These are phyloP conservation scores for Sebastolobus altivelis DNA, from an alignment of 2,797 vertebrate species.

Conservation along the genomic window DNA sequence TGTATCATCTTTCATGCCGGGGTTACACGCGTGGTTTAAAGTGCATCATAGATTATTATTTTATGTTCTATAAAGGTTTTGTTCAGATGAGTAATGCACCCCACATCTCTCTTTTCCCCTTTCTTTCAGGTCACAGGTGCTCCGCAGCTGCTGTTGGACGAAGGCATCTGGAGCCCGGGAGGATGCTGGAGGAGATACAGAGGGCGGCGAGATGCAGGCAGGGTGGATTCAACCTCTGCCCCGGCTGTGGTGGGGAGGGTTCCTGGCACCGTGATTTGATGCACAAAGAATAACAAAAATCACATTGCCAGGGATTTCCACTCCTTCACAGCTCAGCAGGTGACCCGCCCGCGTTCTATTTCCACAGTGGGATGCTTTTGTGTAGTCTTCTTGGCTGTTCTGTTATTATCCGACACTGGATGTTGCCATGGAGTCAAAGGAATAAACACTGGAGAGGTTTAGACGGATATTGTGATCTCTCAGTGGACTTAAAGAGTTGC, in stretches of 20 bases:
- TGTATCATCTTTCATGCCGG: constrained; percentile 41
- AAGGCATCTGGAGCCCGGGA: constrained; percentile 59
- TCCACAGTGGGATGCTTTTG: constrained; percentile 36
- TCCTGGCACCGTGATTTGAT: constrained; percentile 92
- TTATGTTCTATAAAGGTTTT: constrained; percentile 27
- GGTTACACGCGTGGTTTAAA: constrained; percentile 18
- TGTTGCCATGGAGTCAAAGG: constrained; percentile 45
- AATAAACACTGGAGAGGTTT: constrained; percentile 35
- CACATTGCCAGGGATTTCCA: constrained; percentile 94
- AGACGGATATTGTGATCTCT: constrained; percentile 22
- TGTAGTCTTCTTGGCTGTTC: constrained; percentile 3
- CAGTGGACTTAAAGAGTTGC: constrained; percentile 24
- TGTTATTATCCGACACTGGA: constrained; percentile 19
- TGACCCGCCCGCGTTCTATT: constrained; percentile 36
- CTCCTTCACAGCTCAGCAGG: constrained; percentile 83
- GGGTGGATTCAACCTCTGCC: constrained; percentile 40
- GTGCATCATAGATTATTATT: constrained; percentile 30
- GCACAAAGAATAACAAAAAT: constrained; percentile 88
- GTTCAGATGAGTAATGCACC: constrained; percentile 28
- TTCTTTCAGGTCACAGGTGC: constrained; percentile 74
- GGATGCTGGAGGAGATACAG: constrained; percentile 31
- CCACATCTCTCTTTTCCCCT: constrained; percentile 39
- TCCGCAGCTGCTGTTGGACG: constrained; percentile 66
- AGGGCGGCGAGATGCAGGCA: constrained; percentile 35
- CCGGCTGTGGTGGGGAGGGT: constrained; percentile 87